phyloP scores from a whole-genome alignment of 2,797 vertebrate genomes.

The Mionectes olivaceus region DNA sequence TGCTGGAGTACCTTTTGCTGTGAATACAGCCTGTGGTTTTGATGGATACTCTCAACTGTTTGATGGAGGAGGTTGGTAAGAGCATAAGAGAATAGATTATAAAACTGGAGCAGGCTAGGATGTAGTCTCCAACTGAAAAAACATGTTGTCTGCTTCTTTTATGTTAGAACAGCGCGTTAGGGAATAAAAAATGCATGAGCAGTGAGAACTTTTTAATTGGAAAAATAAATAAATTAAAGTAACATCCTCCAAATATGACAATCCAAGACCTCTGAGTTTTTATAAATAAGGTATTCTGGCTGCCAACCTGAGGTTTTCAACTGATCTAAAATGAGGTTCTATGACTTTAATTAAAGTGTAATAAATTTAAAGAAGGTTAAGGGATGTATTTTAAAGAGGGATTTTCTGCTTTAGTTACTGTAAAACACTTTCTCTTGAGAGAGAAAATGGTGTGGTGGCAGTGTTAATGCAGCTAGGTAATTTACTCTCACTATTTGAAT shows the following conservation, averaged over 20 bases:
- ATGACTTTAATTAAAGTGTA: slow-evolving; percentile 52
- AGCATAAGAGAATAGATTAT: slow-evolving; percentile 40
- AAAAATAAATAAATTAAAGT: slow-evolving; percentile 67
- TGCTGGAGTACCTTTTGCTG: slow-evolving; percentile 44
- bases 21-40: slow-evolving; percentile 15
- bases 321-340: slow-evolving; percentile 37
- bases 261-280: slow-evolving; percentile 13
- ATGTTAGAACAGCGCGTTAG: slow-evolving; percentile 40
- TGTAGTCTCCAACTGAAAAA: slow-evolving; percentile 24
- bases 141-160: slow-evolving; percentile 47
- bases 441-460: background rate
- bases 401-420: background rate
- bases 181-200: slow-evolving; percentile 68
- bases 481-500: background rate
- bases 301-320: slow-evolving; percentile 43
- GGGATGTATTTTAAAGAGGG: background rate
- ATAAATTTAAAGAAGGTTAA: slow-evolving; percentile 43
- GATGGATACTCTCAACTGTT: slow-evolving; percentile 26
- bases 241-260: background rate
- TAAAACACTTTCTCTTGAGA: background rate
- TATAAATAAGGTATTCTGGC: slow-evolving; percentile 31
- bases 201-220: slow-evolving; percentile 61
- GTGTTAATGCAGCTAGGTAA: background rate
- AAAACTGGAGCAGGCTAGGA: slow-evolving; percentile 35
- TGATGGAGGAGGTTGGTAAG: slow-evolving; percentile 36